A percentile compares a stretch with the other conserved stretches of the same genome.
Conservation (phyloP, 2,888 invertebrate genomes). For the Sabellastarte sp. region DNA sequence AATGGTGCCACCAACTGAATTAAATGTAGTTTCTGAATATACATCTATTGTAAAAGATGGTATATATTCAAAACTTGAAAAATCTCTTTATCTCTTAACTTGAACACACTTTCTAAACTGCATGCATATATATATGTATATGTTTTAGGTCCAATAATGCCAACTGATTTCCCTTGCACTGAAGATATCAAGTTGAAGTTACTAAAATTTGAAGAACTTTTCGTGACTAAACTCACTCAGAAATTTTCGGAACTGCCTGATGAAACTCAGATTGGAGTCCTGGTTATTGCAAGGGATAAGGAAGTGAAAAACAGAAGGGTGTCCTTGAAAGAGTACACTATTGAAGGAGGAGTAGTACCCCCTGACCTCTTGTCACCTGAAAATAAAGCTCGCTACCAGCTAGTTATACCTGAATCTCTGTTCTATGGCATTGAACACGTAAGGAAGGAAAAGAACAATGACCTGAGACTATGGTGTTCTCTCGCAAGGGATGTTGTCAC, state of each 20-base stretch:
- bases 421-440: conserved; percentile 10
- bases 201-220: conserved; percentile 23
- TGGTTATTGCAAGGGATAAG: conserved; percentile 7
- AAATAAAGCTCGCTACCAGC: background rate
- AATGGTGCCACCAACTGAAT: too few relatives aligned
- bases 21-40: too few relatives aligned
- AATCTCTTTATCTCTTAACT: too few relatives aligned
- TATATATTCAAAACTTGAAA: too few relatives aligned
- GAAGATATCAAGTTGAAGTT: conserved; percentile 19
- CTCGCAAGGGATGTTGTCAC: conserved; percentile 22
- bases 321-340: background rate
- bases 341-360: background rate
- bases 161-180: conserved; percentile 20
- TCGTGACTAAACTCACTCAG: conserved; percentile 15
- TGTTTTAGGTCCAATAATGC: background rate
- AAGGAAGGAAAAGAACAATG: conserved; percentile 10
- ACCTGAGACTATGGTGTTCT: conserved; percentile 15
- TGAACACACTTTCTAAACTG: too few relatives aligned
- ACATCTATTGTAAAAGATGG: too few relatives aligned
- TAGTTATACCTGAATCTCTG: background rate
- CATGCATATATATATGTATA: background rate
- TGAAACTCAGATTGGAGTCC: conserved; percentile 15
- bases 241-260: conserved; percentile 21
- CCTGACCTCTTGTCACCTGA: background rate
- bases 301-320: background rate